These are phyloP conservation scores for Neoarius graeffei DNA, from an alignment of 2,113 vertebrate species.

Conservation along the genomic window DNA sequence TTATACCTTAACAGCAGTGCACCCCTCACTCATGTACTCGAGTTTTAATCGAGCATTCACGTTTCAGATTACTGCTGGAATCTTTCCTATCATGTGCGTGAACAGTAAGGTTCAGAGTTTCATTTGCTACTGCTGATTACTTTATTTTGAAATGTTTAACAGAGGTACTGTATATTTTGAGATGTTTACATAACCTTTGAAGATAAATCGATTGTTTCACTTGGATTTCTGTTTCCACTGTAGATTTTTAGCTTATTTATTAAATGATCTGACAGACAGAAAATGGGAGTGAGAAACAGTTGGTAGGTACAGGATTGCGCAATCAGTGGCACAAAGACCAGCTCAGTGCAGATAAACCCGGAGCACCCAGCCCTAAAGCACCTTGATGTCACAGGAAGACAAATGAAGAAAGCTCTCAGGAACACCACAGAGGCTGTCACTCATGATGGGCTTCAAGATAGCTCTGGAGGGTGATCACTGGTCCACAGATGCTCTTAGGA, in stretches of 20 bases:
- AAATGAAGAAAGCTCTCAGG: too few relatives aligned
- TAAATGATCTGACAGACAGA: background rate
- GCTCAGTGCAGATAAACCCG: too few relatives aligned
- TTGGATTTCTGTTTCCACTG: background rate
- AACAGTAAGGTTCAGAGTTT: background rate
- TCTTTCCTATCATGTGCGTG: background rate
- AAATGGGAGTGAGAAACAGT: background rate
- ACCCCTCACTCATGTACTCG: conserved; percentile 82
- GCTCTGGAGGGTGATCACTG: too few relatives aligned
- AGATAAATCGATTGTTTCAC: background rate
- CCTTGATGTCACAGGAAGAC: too few relatives aligned
- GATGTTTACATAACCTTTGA: background rate
- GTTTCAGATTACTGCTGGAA: background rate
- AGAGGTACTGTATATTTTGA: background rate
- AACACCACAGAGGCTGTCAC: too few relatives aligned
- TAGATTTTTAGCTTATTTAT: background rate
- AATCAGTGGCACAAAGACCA: background rate
- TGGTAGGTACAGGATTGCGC: background rate
- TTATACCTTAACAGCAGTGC: conserved; percentile 80
- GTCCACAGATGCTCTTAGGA: too few relatives aligned
- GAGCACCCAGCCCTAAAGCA: too few relatives aligned
- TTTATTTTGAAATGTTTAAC: background rate
- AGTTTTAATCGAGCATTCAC: conserved; percentile 71
- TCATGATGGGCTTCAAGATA: too few relatives aligned
- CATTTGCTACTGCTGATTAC: background rate